Base-by-base conservation (phyloP, 1,140 invertebrate genomes). In the Steinernema feltiae region DNA sequence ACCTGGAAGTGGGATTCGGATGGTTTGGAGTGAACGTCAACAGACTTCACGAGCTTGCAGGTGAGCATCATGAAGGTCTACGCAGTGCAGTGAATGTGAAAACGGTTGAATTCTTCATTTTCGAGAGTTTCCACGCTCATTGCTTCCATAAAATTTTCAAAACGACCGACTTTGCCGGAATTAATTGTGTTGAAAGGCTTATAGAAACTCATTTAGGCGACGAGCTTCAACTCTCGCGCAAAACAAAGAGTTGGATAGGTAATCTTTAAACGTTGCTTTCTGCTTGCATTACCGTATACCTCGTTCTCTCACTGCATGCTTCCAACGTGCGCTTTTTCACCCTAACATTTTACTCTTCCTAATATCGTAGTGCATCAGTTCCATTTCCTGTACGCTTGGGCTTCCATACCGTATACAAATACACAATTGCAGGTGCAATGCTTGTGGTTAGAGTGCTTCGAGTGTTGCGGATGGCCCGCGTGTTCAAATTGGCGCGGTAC, bases 391-490 rank as follows among this genome's bases (percentile, higher is more conserved):
- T n/a, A n/a, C n/a, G n/a, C n/a, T n/a, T n/a, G n/a, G n/a, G n/a
- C n/a, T n/a, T n/a, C n/a, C n/a, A n/a, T n/a, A n/a, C n/a, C n/a
- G n/a, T n/a, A n/a, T n/a, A n/a, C n/a, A n/a, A n/a, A n/a, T n/a
- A n/a, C n/a, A n/a, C n/a, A n/a, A n/a, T 69, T 83, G 82, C 31
- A 85, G 84, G 84, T 30, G 84, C 85, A 1, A 85, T 85, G 83
- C 71, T 85, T 32, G 84, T 85, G 15, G 81, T 85, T 71, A 80
- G 84, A 32, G 80, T 99, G 87, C 98, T 99, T 89, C 91, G 97
- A 87, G 98, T 99, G 87, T 97, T 99, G 94, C 91, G 97, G 88
- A 99, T 99, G 88, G 90, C 99, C 84, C 91, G 97, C 88, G 98
- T 99, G 87, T 90, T 99, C 85, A 99, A 99, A 90, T 90, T 99